These are phyloP conservation scores for Anagyrus pseudococci DNA, from an alignment of 2,888 invertebrate genomes.

Conservation along the genomic window DNA sequence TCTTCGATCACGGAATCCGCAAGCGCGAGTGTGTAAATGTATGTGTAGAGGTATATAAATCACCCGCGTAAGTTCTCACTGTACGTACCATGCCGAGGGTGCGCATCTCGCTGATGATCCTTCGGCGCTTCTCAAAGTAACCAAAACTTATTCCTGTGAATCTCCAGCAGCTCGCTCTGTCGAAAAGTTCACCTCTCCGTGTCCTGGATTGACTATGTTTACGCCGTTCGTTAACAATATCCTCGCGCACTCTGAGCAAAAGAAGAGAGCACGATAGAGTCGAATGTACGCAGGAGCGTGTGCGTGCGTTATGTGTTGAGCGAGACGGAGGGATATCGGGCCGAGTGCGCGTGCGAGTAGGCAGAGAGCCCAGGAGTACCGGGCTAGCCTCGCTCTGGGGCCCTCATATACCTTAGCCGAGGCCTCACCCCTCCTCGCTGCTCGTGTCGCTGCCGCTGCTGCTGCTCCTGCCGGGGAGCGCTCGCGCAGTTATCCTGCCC, in stretches of 20 bases:
- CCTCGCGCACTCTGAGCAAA: neutral
- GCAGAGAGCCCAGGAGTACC: constrained; percentile 59
- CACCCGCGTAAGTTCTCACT: too few species aligned
- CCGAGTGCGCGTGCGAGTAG: constrained; percentile 50
- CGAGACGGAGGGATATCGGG: neutral
- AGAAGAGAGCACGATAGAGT: neutral
- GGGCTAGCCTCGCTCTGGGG: constrained; percentile 56
- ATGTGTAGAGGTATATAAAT: too few species aligned
- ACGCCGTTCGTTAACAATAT: too few species aligned
- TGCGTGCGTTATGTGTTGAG: neutral
- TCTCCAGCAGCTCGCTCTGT: neutral
- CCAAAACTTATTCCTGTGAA: neutral
- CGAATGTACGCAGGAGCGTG: neutral
- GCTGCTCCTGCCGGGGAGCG: neutral
- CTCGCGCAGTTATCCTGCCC: neutral
- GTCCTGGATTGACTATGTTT: too few species aligned
- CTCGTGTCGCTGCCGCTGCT: constrained; percentile 38
- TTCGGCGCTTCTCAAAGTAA: neutral
- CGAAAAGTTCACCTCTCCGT: neutral
- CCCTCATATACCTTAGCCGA: constrained; percentile 61
- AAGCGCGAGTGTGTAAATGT: too few species aligned
- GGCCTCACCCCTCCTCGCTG: constrained; percentile 43
- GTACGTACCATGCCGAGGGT: constrained; percentile 57
- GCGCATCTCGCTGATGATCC: constrained; percentile 49
- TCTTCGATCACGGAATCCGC: too few species aligned